Conservation (phyloP, 1,140 invertebrate genomes). For the Acarapis woodi region DNA sequence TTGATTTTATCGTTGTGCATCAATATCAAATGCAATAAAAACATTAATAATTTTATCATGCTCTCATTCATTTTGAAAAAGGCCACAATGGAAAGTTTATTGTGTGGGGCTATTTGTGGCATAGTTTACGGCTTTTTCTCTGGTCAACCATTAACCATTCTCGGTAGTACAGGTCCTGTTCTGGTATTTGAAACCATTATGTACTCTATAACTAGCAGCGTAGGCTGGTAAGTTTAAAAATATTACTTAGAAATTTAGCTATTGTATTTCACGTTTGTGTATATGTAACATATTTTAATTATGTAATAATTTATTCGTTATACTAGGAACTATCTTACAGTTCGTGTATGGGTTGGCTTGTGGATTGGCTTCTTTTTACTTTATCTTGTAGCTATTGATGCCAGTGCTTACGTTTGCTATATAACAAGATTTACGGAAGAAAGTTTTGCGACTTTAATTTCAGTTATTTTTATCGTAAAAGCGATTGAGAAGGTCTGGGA, state of each 20-base stretch:
- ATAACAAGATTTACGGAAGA: conserved; percentile 98
- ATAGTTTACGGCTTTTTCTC: conserved; percentile 85
- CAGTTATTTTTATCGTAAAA: conserved; percentile 96
- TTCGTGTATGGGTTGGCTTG: conserved; percentile 27
- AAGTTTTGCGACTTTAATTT: conserved; percentile 92
- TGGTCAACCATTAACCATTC: conserved; percentile 85
- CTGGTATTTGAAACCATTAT: conserved; percentile 93
- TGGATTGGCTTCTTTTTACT: conserved; percentile 13
- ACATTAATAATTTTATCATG: background rate
- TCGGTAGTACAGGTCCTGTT: conserved; percentile 91
- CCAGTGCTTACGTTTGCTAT: conserved; percentile 88
- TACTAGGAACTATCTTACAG: conserved; percentile 79
- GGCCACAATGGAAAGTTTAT: conserved; percentile 86
- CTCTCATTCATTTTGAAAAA: too few species aligned
- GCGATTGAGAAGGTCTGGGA: conserved; percentile 27
- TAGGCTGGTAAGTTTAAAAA: too few species aligned
- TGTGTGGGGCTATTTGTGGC: conserved; percentile 82
- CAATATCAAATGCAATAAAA: background rate
- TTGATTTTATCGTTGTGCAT: background rate
- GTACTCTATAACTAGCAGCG: too few species aligned
- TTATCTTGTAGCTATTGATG: conserved; percentile 72
- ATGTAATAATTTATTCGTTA: conserved; percentile 16
- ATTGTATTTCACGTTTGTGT: too few species aligned
- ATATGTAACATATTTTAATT: conserved; percentile 3
- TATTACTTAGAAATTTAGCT: too few species aligned